A percentile compares a stretch with the other conserved stretches of the same genome.
Conservation (phyloP, 2,113 vertebrate species). For the Edolisoma coerulescens region DNA sequence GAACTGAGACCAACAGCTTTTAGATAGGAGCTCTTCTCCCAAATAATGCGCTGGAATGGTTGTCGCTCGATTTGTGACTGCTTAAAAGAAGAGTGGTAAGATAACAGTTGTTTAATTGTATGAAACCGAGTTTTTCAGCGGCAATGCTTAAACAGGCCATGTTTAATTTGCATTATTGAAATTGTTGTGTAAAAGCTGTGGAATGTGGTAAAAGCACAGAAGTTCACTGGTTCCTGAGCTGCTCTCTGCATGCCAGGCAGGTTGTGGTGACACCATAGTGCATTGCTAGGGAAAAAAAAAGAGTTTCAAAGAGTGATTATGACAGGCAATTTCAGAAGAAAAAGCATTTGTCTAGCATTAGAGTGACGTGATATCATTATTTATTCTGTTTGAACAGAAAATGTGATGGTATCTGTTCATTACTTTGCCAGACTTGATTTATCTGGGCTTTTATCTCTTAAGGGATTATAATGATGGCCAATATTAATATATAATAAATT, state of each 20-base stretch:
- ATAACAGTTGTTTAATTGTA: not conserved
- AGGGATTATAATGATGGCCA: not conserved
- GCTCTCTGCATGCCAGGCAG: not conserved
- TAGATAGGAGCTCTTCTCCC: not conserved
- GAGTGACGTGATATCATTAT: not conserved
- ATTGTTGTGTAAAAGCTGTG: not conserved
- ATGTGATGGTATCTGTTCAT: not conserved
- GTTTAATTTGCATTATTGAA: not conserved
- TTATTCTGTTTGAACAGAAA: constrained; percentile 10
- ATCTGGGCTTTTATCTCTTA: constrained; percentile 14
- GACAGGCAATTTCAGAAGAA: not conserved
- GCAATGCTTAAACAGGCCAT: not conserved
- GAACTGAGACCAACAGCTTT: not conserved
- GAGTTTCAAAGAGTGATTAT: not conserved
- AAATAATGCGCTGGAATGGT: not conserved
- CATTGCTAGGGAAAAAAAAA: not conserved
- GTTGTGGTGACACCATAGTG: not conserved
- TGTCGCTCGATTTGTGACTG: not conserved
- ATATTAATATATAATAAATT: constrained; percentile 21
- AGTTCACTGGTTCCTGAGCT: not conserved
- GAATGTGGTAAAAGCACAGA: not conserved
- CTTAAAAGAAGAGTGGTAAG: not conserved
- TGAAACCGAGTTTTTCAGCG: not conserved
- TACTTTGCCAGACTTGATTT: constrained; percentile 14
- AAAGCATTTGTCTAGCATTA: not conserved